phyloP scores from a whole-genome alignment of 2,113 vertebrate species.

The Vanacampus margaritifer region DNA sequence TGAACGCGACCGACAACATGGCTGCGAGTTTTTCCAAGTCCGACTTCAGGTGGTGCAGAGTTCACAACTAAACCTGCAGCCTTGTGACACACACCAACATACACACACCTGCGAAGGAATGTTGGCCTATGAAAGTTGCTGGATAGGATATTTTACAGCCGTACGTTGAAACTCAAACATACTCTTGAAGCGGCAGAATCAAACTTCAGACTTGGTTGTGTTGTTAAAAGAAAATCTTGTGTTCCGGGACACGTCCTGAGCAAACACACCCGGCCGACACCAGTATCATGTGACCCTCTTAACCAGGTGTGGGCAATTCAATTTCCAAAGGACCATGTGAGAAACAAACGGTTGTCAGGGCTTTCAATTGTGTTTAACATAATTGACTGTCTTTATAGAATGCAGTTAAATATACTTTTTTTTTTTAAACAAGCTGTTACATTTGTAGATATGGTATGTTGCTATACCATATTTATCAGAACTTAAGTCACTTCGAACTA shows the following conservation, averaged over 20 bases:
- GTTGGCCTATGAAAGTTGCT: background rate
- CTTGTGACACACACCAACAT: background rate
- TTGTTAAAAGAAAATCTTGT: background rate
- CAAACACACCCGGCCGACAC: too few species aligned
- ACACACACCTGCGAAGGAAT: conserved; percentile 2
- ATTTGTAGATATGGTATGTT: too few species aligned
- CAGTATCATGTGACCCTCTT: background rate
- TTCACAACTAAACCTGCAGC: background rate
- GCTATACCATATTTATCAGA: too few species aligned
- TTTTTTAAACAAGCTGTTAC: too few species aligned
- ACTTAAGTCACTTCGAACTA: too few species aligned
- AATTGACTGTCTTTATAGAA: too few species aligned
- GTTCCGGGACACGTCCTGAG: conserved; percentile 6
- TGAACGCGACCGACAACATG: background rate
- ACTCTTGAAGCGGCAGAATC: background rate
- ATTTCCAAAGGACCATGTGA: too few species aligned
- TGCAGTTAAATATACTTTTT: too few species aligned
- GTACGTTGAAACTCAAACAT: background rate
- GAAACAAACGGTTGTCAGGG: too few species aligned
- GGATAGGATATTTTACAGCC: background rate
- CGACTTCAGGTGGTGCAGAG: background rate
- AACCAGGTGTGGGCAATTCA: too few species aligned
- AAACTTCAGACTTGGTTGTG: background rate
- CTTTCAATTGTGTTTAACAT: too few species aligned
- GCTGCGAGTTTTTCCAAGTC: background rate